Percentiles rank a stretch among this genome's conserved stretches.
These are phyloP conservation scores for Theropithecus gelada DNA, from an alignment of 2,113 vertebrate species.

Conservation along the genomic window DNA sequence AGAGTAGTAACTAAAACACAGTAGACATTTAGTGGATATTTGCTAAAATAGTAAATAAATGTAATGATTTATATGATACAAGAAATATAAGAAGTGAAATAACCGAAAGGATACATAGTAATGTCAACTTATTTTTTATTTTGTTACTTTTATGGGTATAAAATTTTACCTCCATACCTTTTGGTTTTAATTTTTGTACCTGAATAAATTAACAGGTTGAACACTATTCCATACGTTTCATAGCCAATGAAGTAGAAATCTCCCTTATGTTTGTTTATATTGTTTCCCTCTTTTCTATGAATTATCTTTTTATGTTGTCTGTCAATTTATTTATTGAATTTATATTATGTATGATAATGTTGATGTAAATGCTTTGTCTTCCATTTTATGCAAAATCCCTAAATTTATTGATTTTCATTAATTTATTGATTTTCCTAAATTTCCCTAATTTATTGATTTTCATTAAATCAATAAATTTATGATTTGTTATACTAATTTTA, in stretches of 20 bases:
- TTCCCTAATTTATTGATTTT: neutral
- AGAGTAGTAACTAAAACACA: neutral
- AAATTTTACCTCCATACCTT: neutral
- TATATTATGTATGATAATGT: neutral
- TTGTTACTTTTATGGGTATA: neutral
- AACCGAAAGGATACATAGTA: neutral
- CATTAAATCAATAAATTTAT: neutral
- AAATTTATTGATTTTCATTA: neutral
- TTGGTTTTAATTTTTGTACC: constrained; percentile 10
- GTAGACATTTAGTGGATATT: neutral
- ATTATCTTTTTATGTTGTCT: neutral
- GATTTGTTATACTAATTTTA: neutral
- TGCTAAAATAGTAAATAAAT: neutral
- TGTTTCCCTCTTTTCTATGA: neutral
- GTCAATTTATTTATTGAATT: neutral
- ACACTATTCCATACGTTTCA: constrained; percentile 2
- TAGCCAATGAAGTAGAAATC: constrained; percentile 54
- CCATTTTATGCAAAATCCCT: neutral
- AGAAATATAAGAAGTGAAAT: neutral
- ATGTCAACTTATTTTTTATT: neutral
- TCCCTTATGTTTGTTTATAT: constrained; percentile 45
- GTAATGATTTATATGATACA: neutral
- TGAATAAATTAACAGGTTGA: neutral
- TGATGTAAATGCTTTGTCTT: neutral
- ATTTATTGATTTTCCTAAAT: too few species aligned